Evolutionary conservation across 2,113 vertebrate genomes (phyloP), one percentile per base, ranked within the genome.

Genomic region (Paraplagusia blochii): DNA sequence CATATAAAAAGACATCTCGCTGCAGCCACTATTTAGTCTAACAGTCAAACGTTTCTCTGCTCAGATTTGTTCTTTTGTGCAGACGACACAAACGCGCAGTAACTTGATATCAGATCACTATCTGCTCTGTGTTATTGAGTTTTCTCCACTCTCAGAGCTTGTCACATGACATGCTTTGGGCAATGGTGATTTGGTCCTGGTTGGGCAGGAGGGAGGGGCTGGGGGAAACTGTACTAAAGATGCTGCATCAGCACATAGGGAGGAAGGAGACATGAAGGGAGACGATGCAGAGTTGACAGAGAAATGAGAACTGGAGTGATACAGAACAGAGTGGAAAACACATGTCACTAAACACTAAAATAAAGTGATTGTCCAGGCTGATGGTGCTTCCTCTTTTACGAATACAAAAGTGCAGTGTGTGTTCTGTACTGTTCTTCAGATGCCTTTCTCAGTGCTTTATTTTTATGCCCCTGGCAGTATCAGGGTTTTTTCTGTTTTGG

Each of bases 211-310:
- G 13, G 11, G 46, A 58, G 39, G 49, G 36, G 42, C 43, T 55
- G 39, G 49, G 36, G 42, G 53, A 50, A 33, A 68, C 42, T 60
- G 39, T 36, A 36, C 40, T 33, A 39, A 71, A 66, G 55, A 59
- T 79, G 77, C 77, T 72, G 82, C 70, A 63, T 74, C 73, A 77
- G 78, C 58, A 40, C 22, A n/a, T 14, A 34, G 17, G 39, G 29
- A 51, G 14, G 10, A 40, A 51, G 36, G 44, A 46, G 47, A 29
- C 22, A 29, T 29, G 22, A 29, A 17, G 43, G 53, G 34, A 40
- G 55, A 36, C 49, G 58, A 69, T 53, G 53, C 39, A 56, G 48
- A 43, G 46, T 57, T 66, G 36, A 60, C 5, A 22, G 42, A 51
- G 40, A 19, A 44, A 52, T 1, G 22, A 63, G 50, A 53, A 36